Evolutionary conservation across 2,113 vertebrate genomes (phyloP).

Genomic region (Elephantulus edwardii): DNA sequence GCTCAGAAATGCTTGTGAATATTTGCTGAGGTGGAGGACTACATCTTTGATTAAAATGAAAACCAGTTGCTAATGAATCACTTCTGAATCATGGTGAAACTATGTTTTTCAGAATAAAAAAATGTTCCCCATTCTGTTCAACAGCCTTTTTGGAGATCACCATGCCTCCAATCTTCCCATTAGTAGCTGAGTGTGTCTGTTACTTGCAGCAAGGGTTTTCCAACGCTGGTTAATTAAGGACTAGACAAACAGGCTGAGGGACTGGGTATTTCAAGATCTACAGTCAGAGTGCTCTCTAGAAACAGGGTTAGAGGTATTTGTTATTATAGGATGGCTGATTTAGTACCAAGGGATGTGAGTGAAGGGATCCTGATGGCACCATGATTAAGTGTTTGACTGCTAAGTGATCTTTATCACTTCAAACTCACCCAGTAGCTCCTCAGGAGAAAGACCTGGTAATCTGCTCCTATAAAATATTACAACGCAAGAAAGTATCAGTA

Average conservation of each 20-base stretch:
- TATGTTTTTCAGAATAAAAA: neutral
- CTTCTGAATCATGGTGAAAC: neutral
- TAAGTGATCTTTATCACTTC: neutral
- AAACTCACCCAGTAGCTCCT: neutral
- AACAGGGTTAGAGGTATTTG: neutral
- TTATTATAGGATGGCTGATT: neutral
- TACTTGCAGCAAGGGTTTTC: neutral
- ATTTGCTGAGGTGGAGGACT: neutral
- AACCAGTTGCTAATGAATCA: neutral
- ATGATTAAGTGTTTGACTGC: neutral
- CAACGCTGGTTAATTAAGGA: neutral
- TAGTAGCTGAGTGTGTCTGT: neutral
- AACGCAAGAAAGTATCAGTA: neutral
- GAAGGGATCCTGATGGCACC: neutral
- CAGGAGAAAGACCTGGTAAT: neutral
- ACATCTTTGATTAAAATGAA: neutral
- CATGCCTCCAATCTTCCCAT: neutral
- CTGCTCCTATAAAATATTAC: neutral
- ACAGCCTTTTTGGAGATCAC: neutral
- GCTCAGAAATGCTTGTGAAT: neutral
- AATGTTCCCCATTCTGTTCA: neutral
- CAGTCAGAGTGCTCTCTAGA: neutral
- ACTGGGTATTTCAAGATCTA: neutral
- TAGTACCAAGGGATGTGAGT: neutral
- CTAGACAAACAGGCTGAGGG: neutral